These are phyloP conservation scores for Zapornia atra DNA, from an alignment of 2,113 vertebrate genomes.

Conservation along the genomic window DNA sequence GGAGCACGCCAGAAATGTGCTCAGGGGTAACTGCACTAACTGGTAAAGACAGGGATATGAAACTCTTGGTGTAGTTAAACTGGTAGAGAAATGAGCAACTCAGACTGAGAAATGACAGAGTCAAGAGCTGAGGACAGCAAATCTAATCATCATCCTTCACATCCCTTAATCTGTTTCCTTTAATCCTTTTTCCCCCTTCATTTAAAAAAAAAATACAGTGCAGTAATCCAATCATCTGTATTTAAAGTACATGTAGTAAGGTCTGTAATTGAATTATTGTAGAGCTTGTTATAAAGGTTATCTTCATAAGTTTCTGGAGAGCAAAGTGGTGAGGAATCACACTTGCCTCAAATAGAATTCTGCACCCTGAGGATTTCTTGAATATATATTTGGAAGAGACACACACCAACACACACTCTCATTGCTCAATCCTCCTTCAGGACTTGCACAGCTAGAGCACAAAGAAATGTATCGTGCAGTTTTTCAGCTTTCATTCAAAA, in stretches of 20 bases:
- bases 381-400: background rate
- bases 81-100: background rate
- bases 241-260: slow-evolving; percentile 13
- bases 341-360: background rate
- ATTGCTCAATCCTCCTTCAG: background rate
- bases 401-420: background rate
- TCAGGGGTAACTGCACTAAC: background rate
- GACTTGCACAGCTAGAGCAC: background rate
- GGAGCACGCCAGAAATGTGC: background rate
- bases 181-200: background rate
- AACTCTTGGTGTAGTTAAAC: background rate
- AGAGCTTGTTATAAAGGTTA: background rate
- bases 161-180: background rate
- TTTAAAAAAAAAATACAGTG: background rate
- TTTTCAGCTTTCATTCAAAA: background rate
- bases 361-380: background rate
- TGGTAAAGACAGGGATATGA: background rate
- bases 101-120: background rate
- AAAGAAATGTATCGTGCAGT: background rate
- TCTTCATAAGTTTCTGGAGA: background rate
- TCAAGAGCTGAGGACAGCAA: background rate
- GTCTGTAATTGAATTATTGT: background rate
- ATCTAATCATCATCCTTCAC: background rate
- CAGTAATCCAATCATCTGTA: background rate
- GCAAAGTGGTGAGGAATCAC: background rate